Percentiles rank a stretch among this genome's conserved stretches.
Evolutionary conservation across 2,797 vertebrate genomes (phyloP).

Genomic region (Cirrhinus mrigala): DNA sequence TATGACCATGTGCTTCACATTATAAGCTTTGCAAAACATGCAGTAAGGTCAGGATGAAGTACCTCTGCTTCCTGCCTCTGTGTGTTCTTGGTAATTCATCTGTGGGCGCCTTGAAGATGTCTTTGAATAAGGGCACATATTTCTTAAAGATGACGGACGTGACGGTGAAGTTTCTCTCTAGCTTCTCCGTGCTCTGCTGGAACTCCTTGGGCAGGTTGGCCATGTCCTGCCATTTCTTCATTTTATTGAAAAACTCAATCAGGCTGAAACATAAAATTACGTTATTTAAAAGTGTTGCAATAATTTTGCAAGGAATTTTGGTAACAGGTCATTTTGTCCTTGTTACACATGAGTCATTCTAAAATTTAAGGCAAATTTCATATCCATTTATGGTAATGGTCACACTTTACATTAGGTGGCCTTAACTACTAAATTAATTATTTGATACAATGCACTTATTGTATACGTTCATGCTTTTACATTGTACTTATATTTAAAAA

Average conservation of each 20-base stretch:
- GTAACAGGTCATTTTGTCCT: background rate
- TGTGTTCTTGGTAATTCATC: constrained; percentile 89
- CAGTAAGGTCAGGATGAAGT: constrained; percentile 12
- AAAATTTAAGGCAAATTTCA: background rate
- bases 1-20: background rate
- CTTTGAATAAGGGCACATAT: constrained; percentile 92
- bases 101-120: constrained; percentile 88
- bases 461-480: no score
- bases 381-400: background rate
- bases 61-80: constrained; percentile 94
- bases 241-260: constrained; percentile 95
- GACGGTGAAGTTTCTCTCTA: constrained; percentile 94
- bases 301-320: background rate
- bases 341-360: background rate
- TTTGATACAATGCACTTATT: no score
- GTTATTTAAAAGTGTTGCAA: background rate
- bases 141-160: constrained; percentile 96
- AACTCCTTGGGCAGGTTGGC: constrained; percentile 88
- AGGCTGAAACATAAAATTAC: constrained; percentile 74
- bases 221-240: constrained; percentile 99
- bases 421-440: no score
- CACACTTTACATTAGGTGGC: no score
- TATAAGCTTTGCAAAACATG: background rate
- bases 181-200: constrained; percentile 86
- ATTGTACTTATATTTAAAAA: no score